Base-by-base conservation (phyloP, 2,888 invertebrate species). In the Clunio marinus region DNA sequence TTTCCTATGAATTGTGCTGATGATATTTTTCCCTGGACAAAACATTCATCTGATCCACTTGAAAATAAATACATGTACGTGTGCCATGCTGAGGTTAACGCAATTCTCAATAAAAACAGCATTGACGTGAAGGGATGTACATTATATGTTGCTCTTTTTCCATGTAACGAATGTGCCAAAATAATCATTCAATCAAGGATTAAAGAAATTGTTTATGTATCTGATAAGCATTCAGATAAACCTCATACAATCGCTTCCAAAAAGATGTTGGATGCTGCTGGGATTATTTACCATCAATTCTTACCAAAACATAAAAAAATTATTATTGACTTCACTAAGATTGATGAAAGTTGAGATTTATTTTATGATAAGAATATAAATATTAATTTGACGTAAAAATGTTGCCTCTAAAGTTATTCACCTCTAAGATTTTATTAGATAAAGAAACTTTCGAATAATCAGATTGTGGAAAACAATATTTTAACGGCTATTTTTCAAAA, bases 151-250 rank as follows among this genome's bases (percentile, higher is more conserved):
- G 89, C 88, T 0, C 79, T 96, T 17, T 98, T 97, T 77, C 98
- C 98, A 0, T 99, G 98, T 77, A 96, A 97, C 75, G 96, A 97
- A 78, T 99, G 98, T 80, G 93, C 97, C 0, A 99, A 99, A 78
- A 81, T 96, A 32, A 93, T 99, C 32, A 94, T 98, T 72, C 98
- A 99, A 75, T 88, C 94, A 1, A 92, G 96, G 0, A 93, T 97
- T 32, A 85, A 79, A 62, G 84, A 87, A 75, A 83, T 94, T 1
- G 77, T 88, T 10, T 96, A 90, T 75, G 80, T 93, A 74, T 91
- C 90, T 0, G 92, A 96, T 76, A 93, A 94, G 75, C 84, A 93
- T 77, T 80, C 82, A 0, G 77, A 86, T 2, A 90, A 89, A 74
- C 75, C 80, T 0, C 81, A 79, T 66, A 89, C 88, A 51, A 80